Conservation (phyloP, 2,888 invertebrate genomes). For the Pristionchus exspectatus region DNA sequence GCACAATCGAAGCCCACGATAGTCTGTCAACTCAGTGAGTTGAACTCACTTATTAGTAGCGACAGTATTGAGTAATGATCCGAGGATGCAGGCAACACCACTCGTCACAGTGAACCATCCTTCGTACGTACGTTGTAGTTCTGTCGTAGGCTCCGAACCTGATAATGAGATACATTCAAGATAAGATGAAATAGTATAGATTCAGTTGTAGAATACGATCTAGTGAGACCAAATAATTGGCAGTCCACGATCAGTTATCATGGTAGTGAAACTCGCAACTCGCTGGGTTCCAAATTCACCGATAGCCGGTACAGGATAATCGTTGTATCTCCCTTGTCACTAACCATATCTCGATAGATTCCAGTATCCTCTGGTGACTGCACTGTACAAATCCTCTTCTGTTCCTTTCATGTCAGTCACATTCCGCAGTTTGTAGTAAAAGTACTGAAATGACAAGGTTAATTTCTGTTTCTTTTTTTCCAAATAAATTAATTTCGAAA, state of each 20-base stretch:
- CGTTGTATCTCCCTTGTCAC: not conserved
- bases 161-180: no score
- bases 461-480: no score
- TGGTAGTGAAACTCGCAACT: no score
- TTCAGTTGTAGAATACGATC: not conserved
- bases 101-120: conserved; percentile 66
- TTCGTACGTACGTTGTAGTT: conserved; percentile 62
- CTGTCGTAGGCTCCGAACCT: conserved; percentile 15
- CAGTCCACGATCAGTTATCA: no score
- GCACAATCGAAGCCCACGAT: no score
- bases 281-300: no score
- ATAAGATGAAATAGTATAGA: not conserved
- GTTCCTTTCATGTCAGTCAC: conserved; percentile 53
- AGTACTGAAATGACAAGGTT: conserved; percentile 60
- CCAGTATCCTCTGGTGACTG: not conserved
- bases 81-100: conserved; percentile 65
- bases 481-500: no score
- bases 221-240: no score
- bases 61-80: conserved; percentile 63
- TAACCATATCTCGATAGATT: conserved; percentile 5
- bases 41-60: conserved; percentile 61
- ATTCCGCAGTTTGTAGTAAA: conserved; percentile 69
- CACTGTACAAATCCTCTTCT: not conserved
- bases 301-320: no score
- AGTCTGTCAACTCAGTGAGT: no score